Base-by-base conservation (phyloP, 2,888 invertebrate genomes). In the Leptura quadrifasciata region DNA sequence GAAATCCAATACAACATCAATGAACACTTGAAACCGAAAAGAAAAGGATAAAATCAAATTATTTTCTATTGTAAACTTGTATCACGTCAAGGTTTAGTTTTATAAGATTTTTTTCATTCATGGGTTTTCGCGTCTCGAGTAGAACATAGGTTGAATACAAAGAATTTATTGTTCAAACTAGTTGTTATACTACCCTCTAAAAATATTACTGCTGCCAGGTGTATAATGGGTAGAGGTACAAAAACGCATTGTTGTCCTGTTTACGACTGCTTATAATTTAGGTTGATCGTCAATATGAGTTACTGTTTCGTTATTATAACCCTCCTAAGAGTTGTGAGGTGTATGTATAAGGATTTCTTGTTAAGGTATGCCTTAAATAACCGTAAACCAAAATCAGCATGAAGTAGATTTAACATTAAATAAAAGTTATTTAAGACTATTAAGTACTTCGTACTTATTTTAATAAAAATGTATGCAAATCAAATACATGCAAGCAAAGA, bases 221-320 rank as follows among this genome's bases (percentile, higher is more conserved):
- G 47, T n/a, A 47, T 39, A 39, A 39, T 47, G 47, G 47, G n/a
- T 47, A 47, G n/a, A 47, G 47, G n/a, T n/a, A 47, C 47, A 47
- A 47, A 47, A 47, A 47, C 15, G 15, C 47, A 47, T 47, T 47
- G 47, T 47, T 39, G 15, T 39, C n/a, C n/a, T 15, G 47, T 47
- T 47, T 47, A 47, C n/a, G n/a, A 47, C n/a, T 47, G n/a, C n/a
- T 47, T 47, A 47, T n/a, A 47, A 47, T 47, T 47, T 47, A 1
- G 47, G n/a, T 47, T 47, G 47, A 47, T 47, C 47, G 47, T 47
- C n/a, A 47, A n/a, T 47, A 47, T 47, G 47, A n/a, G n/a, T 47
- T 39, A 39, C 15, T 47, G n/a, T 47, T 47, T 47, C 47, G n/a
- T n/a, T 47, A n/a, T 47, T 47, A 47, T 47, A 31, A 47, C n/a